These are phyloP conservation scores for Lithophane ornitopus DNA, from an alignment of 2,888 invertebrate species.

Conservation along the genomic window DNA sequence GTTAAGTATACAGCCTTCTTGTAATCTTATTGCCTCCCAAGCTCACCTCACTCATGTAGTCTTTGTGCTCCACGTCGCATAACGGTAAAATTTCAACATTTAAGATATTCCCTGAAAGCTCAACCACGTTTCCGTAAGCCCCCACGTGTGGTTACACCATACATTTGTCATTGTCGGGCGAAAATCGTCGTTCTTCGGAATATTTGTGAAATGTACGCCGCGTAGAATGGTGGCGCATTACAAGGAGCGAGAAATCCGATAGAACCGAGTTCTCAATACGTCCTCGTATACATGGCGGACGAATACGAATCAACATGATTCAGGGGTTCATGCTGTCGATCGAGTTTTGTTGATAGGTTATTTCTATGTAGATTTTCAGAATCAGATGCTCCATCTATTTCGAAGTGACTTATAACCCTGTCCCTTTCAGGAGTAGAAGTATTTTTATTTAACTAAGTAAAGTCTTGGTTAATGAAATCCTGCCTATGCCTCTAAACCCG, in stretches of 20 bases:
- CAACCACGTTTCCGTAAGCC: slow-evolving; percentile 20
- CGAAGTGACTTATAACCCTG: slow-evolving; percentile 15
- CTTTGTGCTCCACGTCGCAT: slow-evolving; percentile 20
- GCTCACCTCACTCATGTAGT: slow-evolving; percentile 5
- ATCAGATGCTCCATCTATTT: slow-evolving; percentile 29
- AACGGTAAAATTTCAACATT: slow-evolving; percentile 30
- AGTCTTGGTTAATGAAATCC: neutral
- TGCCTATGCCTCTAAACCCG: neutral
- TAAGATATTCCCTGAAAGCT: slow-evolving; percentile 12
- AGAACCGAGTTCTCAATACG: slow-evolving; percentile 59
- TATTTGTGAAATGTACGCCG: slow-evolving; percentile 58
- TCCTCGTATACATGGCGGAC: slow-evolving; percentile 37
- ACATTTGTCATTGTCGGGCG: slow-evolving; percentile 61
- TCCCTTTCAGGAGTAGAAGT: neutral
- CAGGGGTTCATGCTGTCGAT: slow-evolving; percentile 33
- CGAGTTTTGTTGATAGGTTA: slow-evolving; percentile 29
- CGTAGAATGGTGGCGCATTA: slow-evolving; percentile 51
- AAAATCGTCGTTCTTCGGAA: slow-evolving; percentile 55
- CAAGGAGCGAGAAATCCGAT: slow-evolving; percentile 59
- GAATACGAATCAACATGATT: slow-evolving; percentile 57
- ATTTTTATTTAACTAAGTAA: neutral
- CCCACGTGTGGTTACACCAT: slow-evolving; percentile 44
- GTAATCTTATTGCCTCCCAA: slow-evolving; percentile 15
- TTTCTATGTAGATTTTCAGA: slow-evolving; percentile 56
- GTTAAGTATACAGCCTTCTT: neutral